These are phyloP conservation scores for Magallana gigas DNA, from an alignment of 1,140 invertebrate genomes.

Conservation along the genomic window DNA sequence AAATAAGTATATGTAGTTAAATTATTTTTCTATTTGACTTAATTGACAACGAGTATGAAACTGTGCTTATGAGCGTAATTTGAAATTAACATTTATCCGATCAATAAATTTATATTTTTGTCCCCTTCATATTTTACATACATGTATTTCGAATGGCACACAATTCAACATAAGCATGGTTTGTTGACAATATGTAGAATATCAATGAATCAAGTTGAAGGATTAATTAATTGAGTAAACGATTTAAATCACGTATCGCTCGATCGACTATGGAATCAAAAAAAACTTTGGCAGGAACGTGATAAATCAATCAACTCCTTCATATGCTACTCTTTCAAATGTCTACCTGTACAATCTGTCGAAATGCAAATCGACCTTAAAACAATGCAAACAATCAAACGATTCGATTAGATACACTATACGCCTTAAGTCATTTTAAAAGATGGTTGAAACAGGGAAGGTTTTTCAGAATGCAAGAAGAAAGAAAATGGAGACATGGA, in stretches of 20 bases:
- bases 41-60: no score
- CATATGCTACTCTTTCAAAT: not conserved
- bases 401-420: constrained; percentile 5
- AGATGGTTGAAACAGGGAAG: not conserved
- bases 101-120: no score
- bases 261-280: not conserved
- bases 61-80: no score
- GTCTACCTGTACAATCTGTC: not conserved
- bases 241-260: not conserved
- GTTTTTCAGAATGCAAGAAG: not conserved
- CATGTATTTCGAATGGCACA: no score
- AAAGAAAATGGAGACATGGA: not conserved
- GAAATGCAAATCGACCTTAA: constrained; percentile 18
- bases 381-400: not conserved
- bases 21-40: no score
- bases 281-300: not conserved
- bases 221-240: no score
- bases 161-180: no score
- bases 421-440: not conserved
- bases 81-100: no score
- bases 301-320: not conserved
- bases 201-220: no score
- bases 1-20: no score
- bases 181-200: no score
- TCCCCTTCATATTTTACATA: no score